phyloP scores from a whole-genome alignment of 2,113 vertebrate genomes.

The Erythrocebus patas region DNA sequence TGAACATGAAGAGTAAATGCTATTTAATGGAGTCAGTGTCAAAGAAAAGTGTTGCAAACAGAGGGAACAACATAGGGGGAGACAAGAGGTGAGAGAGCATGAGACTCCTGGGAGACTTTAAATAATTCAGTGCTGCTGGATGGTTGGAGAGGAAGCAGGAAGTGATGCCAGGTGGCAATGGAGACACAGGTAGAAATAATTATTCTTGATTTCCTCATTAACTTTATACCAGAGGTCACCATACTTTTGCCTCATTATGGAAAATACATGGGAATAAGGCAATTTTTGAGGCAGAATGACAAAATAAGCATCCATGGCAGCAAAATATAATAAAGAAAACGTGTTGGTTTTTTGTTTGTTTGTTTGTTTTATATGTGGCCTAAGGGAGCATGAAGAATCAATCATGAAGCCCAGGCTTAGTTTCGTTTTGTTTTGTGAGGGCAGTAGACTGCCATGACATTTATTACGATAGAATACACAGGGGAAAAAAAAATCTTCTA shows the following conservation, averaged over 20 bases:
- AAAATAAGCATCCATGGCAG: not conserved
- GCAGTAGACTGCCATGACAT: not conserved
- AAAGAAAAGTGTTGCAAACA: not conserved
- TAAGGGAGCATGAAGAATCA: not conserved
- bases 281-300: not conserved
- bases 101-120: too few relatives aligned
- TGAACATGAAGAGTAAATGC: not conserved
- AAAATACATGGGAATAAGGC: not conserved
- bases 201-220: not conserved
- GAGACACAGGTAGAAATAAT: not conserved
- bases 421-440: not conserved
- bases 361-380: not conserved
- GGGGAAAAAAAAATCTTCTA: not conserved
- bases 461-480: not conserved
- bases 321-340: not conserved
- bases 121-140: not conserved
- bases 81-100: not conserved
- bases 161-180: not conserved
- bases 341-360: not conserved
- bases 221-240: not conserved
- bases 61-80: not conserved
- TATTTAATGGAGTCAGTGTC: not conserved
- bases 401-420: not conserved
- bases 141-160: not conserved
- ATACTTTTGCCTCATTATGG: not conserved